A percentile compares a stretch with the other conserved stretches of the same genome.
phyloP scores from a whole-genome alignment of 2,113 vertebrate species.

The Bos javanicus region DNA sequence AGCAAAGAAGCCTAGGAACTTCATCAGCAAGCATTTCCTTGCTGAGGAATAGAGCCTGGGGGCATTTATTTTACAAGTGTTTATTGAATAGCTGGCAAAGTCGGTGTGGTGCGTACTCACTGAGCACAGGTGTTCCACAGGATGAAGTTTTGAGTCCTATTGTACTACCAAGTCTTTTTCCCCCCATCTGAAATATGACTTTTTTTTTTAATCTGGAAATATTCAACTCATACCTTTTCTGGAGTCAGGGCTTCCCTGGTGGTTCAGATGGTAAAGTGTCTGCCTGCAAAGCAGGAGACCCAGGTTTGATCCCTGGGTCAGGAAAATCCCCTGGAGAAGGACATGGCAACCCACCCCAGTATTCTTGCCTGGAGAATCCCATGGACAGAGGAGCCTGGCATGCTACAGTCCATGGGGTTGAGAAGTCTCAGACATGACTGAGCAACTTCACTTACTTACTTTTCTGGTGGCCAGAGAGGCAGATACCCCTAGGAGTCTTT shows the following conservation, averaged over 20 bases:
- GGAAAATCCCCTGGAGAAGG: background rate
- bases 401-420: background rate
- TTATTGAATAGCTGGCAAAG: fast-evolving
- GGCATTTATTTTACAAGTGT: fast-evolving
- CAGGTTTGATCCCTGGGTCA: background rate
- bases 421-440: background rate
- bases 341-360: background rate
- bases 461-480: background rate
- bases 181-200: background rate
- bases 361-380: background rate
- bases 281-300: background rate
- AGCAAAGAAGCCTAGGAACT: background rate
- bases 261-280: background rate
- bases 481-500: background rate
- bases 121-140: too few relatives aligned
- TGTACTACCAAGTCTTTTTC: background rate
- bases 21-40: fast-evolving
- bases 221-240: background rate
- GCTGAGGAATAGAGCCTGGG: background rate
- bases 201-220: background rate
- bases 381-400: background rate
- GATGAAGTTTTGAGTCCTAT: too few relatives aligned
- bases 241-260: background rate
- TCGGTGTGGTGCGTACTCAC: fast-evolving
- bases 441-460: background rate